phyloP scores from a whole-genome alignment of 2,113 vertebrate genomes.

The Eclectus roratus region DNA sequence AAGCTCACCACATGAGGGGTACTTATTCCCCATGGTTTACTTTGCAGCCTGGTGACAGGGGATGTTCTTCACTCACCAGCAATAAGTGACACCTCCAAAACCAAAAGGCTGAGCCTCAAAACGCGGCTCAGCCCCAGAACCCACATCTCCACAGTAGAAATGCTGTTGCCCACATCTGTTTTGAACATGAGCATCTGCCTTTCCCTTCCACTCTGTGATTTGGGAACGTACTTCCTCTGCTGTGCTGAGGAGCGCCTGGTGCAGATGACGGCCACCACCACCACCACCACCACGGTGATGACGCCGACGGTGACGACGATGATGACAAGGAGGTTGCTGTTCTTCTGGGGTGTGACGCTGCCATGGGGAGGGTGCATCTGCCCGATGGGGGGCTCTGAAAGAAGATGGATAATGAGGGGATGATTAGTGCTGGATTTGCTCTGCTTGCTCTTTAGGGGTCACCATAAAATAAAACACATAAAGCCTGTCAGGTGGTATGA shows the following conservation, averaged over 20 bases:
- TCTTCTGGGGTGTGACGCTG: constrained; percentile 89
- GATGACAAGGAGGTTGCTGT: constrained; percentile 90
- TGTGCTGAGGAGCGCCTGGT: constrained; percentile 88
- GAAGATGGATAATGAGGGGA: not conserved
- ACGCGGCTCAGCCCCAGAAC: not conserved
- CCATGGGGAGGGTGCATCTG: constrained; percentile 93
- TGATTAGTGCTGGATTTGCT: not conserved
- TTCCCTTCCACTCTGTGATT: fast-evolving
- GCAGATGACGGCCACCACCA: constrained; percentile 86
- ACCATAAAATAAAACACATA: not conserved
- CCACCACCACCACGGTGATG: constrained; percentile 82
- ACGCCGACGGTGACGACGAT: constrained; percentile 86
- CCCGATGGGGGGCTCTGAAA: constrained; percentile 89
- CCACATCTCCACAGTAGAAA: fast-evolving
- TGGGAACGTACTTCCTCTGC: constrained; percentile 87
- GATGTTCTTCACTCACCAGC: not conserved
- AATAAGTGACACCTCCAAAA: not conserved
- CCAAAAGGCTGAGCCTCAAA: not conserved
- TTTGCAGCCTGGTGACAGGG: not conserved
- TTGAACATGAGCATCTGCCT: fast-evolving
- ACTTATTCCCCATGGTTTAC: not conserved
- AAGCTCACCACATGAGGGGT: not conserved
- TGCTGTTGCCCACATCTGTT: fast-evolving
- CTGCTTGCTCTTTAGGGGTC: not conserved
- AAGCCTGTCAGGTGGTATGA: not conserved